Base-by-base conservation (phyloP, 2,888 invertebrate species). In the Polyommatus iphigenia region DNA sequence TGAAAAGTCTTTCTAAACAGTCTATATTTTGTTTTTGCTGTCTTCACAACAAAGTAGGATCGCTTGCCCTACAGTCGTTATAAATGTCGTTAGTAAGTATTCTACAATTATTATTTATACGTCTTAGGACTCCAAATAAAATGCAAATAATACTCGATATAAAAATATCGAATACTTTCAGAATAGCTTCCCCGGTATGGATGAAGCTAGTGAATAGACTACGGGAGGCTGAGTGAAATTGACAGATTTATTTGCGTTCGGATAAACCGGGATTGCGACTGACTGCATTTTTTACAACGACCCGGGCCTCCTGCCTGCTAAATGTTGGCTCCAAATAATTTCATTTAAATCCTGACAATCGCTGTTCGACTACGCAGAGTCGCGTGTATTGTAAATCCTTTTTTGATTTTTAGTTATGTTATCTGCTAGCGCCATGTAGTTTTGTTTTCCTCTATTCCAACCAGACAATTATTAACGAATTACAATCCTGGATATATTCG, bases 171-270 rank as follows among this genome's bases (percentile, higher is more conserved):
- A 76, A 79, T 77, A 79, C 79, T 80, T 77, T 79, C 76, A 80
- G 80, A 84, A 83, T 85, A 81, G 76, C 57, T 78, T 77, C 18
- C 67, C 67, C 29, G 67, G 67, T 67, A 80, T 77, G 77, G 78
- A 78, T 81, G 79, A 76, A 81, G 80, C 82, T 82, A 87, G 85
- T 85, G 85, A 84, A 86, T 85, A 86, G 87, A 82, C 86, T 86
- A 85, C 85, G 87, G 89, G 86, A 87, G 89, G 86, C 85, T 91
- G 92, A 92, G 90, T 92, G 93, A 92, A 92, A 92, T 91, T 92
- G 93, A 92, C 93, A 93, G 93, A 92, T 93, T 93, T 93, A 93
- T 93, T 93, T 89, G 88, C 89, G 90, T 88, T 86, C 85, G 89
- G 87, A 89, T 91, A 90, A 91, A 87, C 88, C 85, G 84, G 89